phyloP scores from a whole-genome alignment of 2,113 vertebrate species.

The Brachyistius frenatus region DNA sequence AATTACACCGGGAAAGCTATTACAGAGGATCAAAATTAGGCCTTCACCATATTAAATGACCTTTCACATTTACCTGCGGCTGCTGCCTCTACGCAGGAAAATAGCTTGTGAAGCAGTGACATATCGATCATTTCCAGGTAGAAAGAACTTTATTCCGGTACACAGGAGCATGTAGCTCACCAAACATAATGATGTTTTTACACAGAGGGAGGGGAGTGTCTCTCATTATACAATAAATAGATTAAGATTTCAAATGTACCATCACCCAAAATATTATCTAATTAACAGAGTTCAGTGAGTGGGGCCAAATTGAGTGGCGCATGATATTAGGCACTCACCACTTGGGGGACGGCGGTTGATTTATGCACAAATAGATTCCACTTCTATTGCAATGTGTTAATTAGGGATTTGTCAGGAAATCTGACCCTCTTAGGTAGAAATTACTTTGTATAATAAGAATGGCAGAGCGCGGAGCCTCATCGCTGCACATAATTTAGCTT shows the following conservation, averaged over 20 bases:
- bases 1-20: constrained; percentile 91
- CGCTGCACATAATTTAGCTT: constrained; percentile 94
- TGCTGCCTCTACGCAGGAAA: constrained; percentile 47
- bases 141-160: not conserved
- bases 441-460: constrained; percentile 98
- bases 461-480: constrained; percentile 88
- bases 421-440: constrained; percentile 99
- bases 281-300: constrained; percentile 94
- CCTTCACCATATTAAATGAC: constrained; percentile 92
- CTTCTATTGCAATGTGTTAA: constrained; percentile 93
- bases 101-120: constrained; percentile 15
- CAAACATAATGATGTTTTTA: constrained; percentile 44
- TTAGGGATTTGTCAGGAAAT: constrained; percentile 99
- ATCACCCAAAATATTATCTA: constrained; percentile 96
- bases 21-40: constrained; percentile 91
- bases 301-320: constrained; percentile 87
- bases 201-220: constrained; percentile 56
- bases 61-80: constrained; percentile 92
- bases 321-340: constrained; percentile 90
- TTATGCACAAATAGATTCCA: constrained; percentile 97
- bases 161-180: constrained; percentile 77
- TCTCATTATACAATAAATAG: constrained; percentile 87
- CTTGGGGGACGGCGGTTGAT: constrained; percentile 89
- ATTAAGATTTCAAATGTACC: constrained; percentile 97
- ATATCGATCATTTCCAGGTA: constrained; percentile 88